These are phyloP conservation scores for Gallinago solitaria DNA, from an alignment of 2,797 vertebrate species.

Conservation along the genomic window DNA sequence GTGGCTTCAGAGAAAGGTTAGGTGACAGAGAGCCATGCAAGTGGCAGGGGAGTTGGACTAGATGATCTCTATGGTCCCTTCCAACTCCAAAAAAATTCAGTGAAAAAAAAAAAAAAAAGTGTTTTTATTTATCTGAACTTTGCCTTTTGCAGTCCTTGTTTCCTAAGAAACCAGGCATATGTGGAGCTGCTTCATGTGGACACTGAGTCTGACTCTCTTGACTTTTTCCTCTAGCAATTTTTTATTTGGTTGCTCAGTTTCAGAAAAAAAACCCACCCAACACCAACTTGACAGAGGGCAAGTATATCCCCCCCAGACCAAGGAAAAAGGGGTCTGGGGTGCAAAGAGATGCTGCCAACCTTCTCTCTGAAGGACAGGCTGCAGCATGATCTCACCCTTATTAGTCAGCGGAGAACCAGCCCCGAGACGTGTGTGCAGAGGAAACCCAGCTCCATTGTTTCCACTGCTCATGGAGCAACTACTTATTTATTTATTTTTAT, in stretches of 20 bases:
- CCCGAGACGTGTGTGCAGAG: background rate
- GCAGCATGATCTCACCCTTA: background rate
- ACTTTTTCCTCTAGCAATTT: background rate
- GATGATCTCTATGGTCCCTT: too few relatives aligned
- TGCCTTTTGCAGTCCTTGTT: slow-evolving; percentile 37
- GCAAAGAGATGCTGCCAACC: background rate
- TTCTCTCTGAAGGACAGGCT: background rate
- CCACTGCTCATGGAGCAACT: slow-evolving; percentile 12
- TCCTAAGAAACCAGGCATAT: slow-evolving; percentile 27
- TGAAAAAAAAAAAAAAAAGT: too few relatives aligned
- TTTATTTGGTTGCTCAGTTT: background rate
- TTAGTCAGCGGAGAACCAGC: background rate
- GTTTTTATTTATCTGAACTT: slow-evolving; percentile 44
- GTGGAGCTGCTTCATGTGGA: background rate
- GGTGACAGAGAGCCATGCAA: background rate
- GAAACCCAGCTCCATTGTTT: slow-evolving; percentile 48
- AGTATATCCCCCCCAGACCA: background rate
- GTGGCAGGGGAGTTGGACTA: too few relatives aligned
- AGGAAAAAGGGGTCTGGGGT: background rate
- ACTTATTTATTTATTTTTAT: slow-evolving; percentile 10
- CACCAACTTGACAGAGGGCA: background rate
- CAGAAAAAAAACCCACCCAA: background rate
- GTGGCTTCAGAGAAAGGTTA: background rate
- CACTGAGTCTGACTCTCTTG: background rate
- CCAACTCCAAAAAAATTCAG: too few relatives aligned